Evolutionary conservation across 2,888 invertebrate species (phyloP), one percentile per base, ranked within the genome.

Genomic region (Idaea straminata): DNA sequence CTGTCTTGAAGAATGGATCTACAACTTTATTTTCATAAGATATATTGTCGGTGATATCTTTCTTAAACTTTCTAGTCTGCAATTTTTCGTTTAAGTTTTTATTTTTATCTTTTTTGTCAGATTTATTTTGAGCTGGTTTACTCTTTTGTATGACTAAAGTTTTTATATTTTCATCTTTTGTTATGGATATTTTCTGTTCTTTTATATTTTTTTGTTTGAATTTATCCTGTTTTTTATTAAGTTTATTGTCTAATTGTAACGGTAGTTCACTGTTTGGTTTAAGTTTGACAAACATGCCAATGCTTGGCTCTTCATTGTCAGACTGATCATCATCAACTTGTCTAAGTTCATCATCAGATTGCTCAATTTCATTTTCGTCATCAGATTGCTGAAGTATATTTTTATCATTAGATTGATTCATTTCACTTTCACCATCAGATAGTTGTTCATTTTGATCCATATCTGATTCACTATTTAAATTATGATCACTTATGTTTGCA

Each of bases 1-100:
- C 78, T 15, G 91, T 93, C 36, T 88, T 86, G 70, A 93, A 93
- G 76, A 93, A 93, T 47, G 92, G 88, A 80, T 93, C 93, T 5
- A 88, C 89, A 57, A 88, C 80, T 80, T 89, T 91, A 34, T 74
- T 81, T 7, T 79, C 81, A 64, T 71, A 66, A 6, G 68, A 58
- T 34, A 76, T 73, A 61, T 57, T 35, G 35, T 83, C 81, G 63
- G 78, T 75, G 10, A 57, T 61, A 59, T 81, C 83, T 72, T 86
- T 89, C 62, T 87, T 88, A 57, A 88, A 85, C 69, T 87, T 88
- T 16, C 86, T 81, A 62, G 82, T 80, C 6, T 82, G 70, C 57
- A 91, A 76, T 68, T 92, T 92, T 15, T 89, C 86, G 69, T 87
- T 89, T 1, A 91, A 81, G 62, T 87, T 88, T 66, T 87, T 91